Evolutionary conservation across 2,113 vertebrate species (phyloP).

Genomic region (Periophthalmus modestus): DNA sequence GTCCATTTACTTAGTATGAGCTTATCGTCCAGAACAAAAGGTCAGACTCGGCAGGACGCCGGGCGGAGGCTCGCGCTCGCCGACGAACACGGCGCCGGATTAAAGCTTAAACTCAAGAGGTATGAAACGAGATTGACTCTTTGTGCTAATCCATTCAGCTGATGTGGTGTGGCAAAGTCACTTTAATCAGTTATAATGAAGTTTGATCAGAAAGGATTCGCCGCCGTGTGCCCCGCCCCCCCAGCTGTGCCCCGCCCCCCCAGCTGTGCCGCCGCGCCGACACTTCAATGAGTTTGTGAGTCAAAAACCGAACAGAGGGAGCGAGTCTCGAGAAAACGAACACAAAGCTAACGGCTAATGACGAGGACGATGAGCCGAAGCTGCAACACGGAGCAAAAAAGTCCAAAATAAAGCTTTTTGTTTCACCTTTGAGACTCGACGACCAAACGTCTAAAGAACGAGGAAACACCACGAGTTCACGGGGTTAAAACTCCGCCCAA

Average conservation of each 20-base stretch:
- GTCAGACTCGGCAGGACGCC: constrained; percentile 38
- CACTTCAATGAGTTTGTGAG: constrained; percentile 39
- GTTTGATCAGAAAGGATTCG: constrained; percentile 51
- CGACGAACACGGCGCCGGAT: constrained; percentile 35
- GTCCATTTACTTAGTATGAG: constrained; percentile 34
- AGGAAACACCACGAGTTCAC: too few relatives aligned
- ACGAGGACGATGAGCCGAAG: too few relatives aligned
- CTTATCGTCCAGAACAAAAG: constrained; percentile 50
- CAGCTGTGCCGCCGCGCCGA: constrained; percentile 52
- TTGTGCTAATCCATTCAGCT: constrained; percentile 57
- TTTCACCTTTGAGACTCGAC: too few relatives aligned
- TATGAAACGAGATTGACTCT: constrained; percentile 27
- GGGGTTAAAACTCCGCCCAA: too few relatives aligned
- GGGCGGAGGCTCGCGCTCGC: constrained; percentile 12
- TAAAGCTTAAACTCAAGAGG: constrained; percentile 43
- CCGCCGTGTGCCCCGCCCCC: constrained; percentile 40
- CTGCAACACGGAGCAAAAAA: too few relatives aligned
- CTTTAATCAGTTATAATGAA: constrained; percentile 79
- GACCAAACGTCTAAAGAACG: too few relatives aligned
- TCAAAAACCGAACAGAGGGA: not conserved
- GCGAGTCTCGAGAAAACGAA: not conserved
- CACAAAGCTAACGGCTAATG: not conserved
- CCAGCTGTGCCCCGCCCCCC: constrained; percentile 55
- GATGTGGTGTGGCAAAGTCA: constrained; percentile 65
- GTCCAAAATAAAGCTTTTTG: too few relatives aligned